phyloP scores from a whole-genome alignment of 2,113 vertebrate genomes.

The Condylura cristata region DNA sequence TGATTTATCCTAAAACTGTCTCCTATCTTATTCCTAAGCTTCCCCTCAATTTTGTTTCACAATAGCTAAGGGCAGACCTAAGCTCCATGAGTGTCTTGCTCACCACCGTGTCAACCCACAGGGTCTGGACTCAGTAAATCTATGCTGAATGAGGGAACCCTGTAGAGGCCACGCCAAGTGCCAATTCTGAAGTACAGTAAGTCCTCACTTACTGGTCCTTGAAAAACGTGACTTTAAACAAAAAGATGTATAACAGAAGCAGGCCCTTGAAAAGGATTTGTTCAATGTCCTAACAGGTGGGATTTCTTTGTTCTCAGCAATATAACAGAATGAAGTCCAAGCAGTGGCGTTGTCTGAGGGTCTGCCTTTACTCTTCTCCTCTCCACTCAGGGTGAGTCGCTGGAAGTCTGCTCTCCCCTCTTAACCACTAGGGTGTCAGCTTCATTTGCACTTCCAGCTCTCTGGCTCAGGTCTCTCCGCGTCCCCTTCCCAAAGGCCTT shows the following conservation, averaged over 20 bases:
- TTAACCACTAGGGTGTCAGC: fast-evolving
- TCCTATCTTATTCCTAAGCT: not conserved
- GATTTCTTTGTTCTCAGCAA: not conserved
- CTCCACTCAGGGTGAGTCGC: not conserved
- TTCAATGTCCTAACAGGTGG: not conserved
- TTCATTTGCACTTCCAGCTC: not conserved
- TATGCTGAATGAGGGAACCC: not conserved
- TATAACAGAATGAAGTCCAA: not conserved
- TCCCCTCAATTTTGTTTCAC: not conserved
- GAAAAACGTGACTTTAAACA: not conserved
- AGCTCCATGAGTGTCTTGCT: not conserved
- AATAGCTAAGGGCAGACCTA: not conserved
- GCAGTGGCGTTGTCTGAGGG: not conserved
- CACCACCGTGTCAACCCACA: not conserved
- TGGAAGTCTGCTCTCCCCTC: fast-evolving
- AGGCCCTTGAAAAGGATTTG: not conserved
- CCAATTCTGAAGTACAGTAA: not conserved
- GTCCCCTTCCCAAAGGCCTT: too few relatives aligned
- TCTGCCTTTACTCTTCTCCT: not conserved
- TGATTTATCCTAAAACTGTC: not conserved
- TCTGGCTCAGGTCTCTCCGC: not conserved
- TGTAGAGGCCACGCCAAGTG: fast-evolving
- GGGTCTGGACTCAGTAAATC: not conserved
- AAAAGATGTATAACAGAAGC: not conserved
- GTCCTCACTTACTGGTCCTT: not conserved